A percentile compares a stretch with the other conserved stretches of the same genome.
Evolutionary conservation across 2,888 invertebrate genomes (phyloP).

Genomic region (Agrotis exclamationis): DNA sequence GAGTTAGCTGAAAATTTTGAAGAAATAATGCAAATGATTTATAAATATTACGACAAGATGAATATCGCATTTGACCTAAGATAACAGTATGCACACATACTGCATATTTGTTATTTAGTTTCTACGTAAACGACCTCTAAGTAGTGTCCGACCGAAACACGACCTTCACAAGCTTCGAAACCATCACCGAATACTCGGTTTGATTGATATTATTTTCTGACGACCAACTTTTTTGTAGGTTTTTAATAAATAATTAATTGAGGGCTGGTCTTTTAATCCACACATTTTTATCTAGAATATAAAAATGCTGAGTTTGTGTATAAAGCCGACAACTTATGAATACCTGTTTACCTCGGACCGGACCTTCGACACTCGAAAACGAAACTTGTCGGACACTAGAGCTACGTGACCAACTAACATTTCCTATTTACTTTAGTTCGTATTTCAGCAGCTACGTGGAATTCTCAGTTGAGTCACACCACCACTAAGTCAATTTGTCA

Average conservation of each 20-base stretch:
- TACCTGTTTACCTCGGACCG: not conserved
- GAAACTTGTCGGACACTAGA: conserved; percentile 22
- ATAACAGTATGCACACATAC: conserved; percentile 78
- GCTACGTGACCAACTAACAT: conserved; percentile 58
- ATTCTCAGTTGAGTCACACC: conserved; percentile 80
- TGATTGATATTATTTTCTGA: not conserved
- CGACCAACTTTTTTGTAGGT: not conserved
- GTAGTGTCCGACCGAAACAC: conserved; percentile 20
- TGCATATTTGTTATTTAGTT: conserved; percentile 59
- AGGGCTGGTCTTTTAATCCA: not conserved
- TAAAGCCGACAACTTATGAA: not conserved
- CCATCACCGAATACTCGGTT: not conserved
- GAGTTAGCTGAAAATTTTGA: conserved; percentile 67
- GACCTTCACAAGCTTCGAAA: conserved; percentile 5
- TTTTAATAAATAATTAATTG: conserved; percentile 3
- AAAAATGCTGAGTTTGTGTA: not conserved
- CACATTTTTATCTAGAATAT: not conserved
- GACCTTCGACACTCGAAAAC: not conserved
- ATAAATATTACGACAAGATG: conserved; percentile 63
- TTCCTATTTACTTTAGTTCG: conserved; percentile 64
- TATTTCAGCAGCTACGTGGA: conserved; percentile 70
- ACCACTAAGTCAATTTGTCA: conserved; percentile 77
- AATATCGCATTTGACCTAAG: conserved; percentile 65
- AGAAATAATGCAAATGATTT: conserved; percentile 57
- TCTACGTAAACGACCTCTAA: conserved; percentile 58